Evolutionary conservation across 2,797 vertebrate species (phyloP).

Genomic region (Lutra lutra): DNA sequence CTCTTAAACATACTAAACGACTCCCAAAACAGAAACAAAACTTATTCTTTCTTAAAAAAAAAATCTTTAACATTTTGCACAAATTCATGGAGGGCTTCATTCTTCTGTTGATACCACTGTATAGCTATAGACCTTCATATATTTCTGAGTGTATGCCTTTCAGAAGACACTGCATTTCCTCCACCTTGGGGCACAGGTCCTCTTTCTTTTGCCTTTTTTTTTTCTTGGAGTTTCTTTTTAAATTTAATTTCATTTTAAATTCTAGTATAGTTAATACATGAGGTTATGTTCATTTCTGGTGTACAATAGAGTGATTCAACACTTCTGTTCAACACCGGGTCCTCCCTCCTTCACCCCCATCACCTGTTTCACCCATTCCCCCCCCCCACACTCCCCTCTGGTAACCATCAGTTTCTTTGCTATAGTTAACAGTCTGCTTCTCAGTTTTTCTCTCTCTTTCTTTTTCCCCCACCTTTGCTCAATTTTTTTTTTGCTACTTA

Average conservation of each 20-base stretch:
- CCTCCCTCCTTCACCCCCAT: neutral
- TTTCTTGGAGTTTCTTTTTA: neutral
- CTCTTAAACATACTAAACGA: too few relatives aligned
- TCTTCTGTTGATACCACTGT: too few relatives aligned
- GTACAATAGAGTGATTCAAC: neutral
- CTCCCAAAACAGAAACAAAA: too few relatives aligned
- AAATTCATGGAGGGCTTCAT: too few relatives aligned
- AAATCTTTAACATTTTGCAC: too few relatives aligned
- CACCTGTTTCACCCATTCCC: neutral
- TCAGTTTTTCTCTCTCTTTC: neutral
- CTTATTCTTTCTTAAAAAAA: too few relatives aligned
- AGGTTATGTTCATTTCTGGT: neutral
- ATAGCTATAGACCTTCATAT: too few relatives aligned
- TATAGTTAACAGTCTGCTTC: neutral
- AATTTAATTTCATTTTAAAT: neutral
- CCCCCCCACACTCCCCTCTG: neutral
- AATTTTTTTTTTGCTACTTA: neutral
- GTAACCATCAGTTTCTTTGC: neutral
- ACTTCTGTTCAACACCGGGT: neutral
- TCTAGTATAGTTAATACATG: neutral
- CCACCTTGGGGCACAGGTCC: neutral
- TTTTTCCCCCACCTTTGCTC: neutral
- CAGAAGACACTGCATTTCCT: accelerated
- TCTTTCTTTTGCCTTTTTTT: neutral
- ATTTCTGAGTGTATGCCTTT: too few relatives aligned